Base-by-base conservation (phyloP, 2,888 invertebrate species). In the Sesamia inferens region DNA sequence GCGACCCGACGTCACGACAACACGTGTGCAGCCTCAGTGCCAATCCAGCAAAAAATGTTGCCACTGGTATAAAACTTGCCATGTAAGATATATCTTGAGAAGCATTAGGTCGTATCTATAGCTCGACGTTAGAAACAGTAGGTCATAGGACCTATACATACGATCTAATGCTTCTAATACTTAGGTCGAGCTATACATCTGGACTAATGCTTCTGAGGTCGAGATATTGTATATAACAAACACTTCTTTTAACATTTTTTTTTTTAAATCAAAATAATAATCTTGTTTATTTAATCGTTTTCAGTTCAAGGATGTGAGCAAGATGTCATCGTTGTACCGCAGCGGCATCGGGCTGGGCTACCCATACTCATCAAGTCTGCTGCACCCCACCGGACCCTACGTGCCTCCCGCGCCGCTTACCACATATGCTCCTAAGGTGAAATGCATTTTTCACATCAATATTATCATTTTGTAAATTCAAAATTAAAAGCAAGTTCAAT, bases 361-460 rank as follows among this genome's bases (percentile, higher is more conserved):
- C 93, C 98, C 98, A 2, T 96, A 96, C 87, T 97, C 97, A 55
- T 97, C 98, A 31, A 97, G 98, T 78, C 95, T 98, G 72, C 95
- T 98, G 79, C 98, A 98, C 95, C 98, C 98, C 62, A 97, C 98
- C 44, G 98, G 98, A 68, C 99, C 99, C 14, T 99, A 99, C 93
- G 98, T 98, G 88, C 98, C 99, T 78, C 98, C 99, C 48, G 98
- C 98, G 92, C 98, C 99, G 90, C 96, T 98, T 86, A 97, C 98
- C 82, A 97, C 98, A 57, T 99, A 98, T 93, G 98, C 99, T 88
- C 98, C 98, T 89, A 99, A 99, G 98, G 99, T 99, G 96, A 93
- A 90, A 59, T 62, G 24, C 14, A 16, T 70, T 66, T 61, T 59
- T 42, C 14, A 48, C 13, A 55, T 31, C 22, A 42, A 39, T 13